Conservation (phyloP, 2,888 invertebrate genomes). For the Xanthorhoe designata region DNA sequence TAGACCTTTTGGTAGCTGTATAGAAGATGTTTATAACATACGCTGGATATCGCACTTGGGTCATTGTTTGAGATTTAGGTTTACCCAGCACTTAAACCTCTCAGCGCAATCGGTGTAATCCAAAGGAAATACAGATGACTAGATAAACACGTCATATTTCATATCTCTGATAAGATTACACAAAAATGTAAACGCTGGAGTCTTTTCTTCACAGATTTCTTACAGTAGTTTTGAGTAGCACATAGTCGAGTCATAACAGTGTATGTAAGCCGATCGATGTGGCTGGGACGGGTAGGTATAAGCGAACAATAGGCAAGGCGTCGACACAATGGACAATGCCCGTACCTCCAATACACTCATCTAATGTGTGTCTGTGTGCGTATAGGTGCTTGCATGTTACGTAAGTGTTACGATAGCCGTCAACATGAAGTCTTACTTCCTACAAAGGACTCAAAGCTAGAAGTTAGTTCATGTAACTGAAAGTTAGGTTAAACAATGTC, state of each 20-base stretch:
- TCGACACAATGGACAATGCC: slow-evolving; percentile 83
- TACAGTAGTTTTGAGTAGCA: slow-evolving; percentile 51
- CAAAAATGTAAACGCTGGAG: background rate
- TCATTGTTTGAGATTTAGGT: too few relatives aligned
- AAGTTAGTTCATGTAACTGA: slow-evolving; percentile 39
- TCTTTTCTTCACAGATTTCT: slow-evolving; percentile 31
- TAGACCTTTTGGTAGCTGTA: too few relatives aligned
- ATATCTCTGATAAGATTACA: slow-evolving; percentile 4
- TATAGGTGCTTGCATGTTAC: slow-evolving; percentile 62
- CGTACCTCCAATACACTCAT: slow-evolving; percentile 75
- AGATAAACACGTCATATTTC: slow-evolving; percentile 1
- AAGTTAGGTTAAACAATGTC: slow-evolving; percentile 38
- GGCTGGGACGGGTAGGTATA: slow-evolving; percentile 62
- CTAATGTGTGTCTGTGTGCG: slow-evolving; percentile 70
- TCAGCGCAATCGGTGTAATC: background rate
- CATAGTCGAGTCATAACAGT: slow-evolving; percentile 67
- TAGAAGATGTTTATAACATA: too few relatives aligned
- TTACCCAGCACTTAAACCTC: too few relatives aligned
- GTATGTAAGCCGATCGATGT: slow-evolving; percentile 69
- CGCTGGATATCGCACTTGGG: too few relatives aligned
- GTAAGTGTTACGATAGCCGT: slow-evolving; percentile 56
- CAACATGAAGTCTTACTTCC: slow-evolving; percentile 47
- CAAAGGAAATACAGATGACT: background rate
- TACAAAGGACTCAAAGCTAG: slow-evolving; percentile 36
- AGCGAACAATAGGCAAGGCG: slow-evolving; percentile 77